A percentile compares a stretch with the other conserved stretches of the same genome.
Conservation (phyloP, 2,797 vertebrate genomes). For the Rhinichthys osculus region DNA sequence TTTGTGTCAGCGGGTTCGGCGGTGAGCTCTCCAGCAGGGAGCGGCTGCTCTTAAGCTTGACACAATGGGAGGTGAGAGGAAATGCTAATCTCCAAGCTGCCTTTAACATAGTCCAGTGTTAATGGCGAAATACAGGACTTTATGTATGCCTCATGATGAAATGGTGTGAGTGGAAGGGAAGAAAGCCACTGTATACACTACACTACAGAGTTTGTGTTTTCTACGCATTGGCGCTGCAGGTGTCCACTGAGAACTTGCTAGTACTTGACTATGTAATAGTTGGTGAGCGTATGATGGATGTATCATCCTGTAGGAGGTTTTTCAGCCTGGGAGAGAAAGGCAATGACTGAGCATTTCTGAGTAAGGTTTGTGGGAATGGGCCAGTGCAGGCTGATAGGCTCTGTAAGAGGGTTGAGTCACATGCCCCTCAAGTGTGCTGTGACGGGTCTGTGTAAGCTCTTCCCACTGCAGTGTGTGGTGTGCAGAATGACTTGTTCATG, state of each 20-base stretch:
- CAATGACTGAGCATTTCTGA: constrained; percentile 7
- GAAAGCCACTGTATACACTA: neutral
- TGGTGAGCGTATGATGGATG: neutral
- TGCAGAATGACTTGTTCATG: constrained; percentile 44
- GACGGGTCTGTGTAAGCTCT: constrained; percentile 10
- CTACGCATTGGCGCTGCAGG: neutral
- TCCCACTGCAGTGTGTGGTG: constrained; percentile 51
- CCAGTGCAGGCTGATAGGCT: neutral
- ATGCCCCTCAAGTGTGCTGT: neutral
- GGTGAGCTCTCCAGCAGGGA: constrained; percentile 20
- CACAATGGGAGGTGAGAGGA: constrained; percentile 48
- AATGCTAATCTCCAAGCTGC: constrained; percentile 40
- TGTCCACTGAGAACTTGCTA: constrained; percentile 17
- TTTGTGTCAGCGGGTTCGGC: constrained; percentile 39
- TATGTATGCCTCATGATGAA: constrained; percentile 10
- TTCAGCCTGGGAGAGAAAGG: constrained; percentile 10
- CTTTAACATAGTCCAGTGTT: constrained; percentile 18
- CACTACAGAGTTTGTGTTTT: constrained; percentile 1
- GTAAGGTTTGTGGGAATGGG: constrained; percentile 2
- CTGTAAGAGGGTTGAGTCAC: constrained; percentile 35
- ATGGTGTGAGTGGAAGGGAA: neutral
- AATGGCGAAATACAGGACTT: neutral
- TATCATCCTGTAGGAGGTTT: constrained; percentile 18
- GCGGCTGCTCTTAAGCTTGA: constrained; percentile 32
- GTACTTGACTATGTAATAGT: constrained; percentile 8